Evolutionary conservation across 1,140 invertebrate genomes (phyloP).

Genomic region (Planococcus citri): DNA sequence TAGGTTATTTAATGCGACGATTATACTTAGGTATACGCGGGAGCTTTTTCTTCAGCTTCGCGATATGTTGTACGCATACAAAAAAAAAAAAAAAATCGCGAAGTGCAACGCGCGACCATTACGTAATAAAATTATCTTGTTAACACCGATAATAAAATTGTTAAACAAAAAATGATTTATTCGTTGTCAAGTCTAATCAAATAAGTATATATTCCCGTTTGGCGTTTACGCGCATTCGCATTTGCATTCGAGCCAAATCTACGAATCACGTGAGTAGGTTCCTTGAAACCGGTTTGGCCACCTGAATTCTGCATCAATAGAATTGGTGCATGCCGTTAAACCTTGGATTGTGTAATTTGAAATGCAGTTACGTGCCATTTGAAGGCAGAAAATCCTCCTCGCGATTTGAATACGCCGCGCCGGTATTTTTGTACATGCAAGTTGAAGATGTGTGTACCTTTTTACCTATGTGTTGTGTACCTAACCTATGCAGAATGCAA

Average conservation of each 20-base stretch:
- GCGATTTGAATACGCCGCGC: background rate
- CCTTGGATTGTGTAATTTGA: constrained; percentile 10
- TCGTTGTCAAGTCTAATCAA: constrained; percentile 15
- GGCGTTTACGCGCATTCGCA: constrained; percentile 9
- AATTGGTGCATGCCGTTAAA: constrained; percentile 18
- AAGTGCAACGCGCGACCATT: background rate
- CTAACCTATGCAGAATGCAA: too few relatives aligned
- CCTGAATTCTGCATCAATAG: constrained; percentile 16
- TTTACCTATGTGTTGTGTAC: too few relatives aligned
- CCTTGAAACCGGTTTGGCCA: constrained; percentile 14
- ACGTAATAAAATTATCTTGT: constrained; percentile 2
- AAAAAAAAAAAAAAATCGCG: background rate
- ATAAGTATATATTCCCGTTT: constrained; percentile 15
- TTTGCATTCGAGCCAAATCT: constrained; percentile 16
- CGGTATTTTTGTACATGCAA: too few relatives aligned
- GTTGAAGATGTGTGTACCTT: too few relatives aligned
- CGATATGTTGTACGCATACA: background rate
- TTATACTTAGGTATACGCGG: too few relatives aligned
- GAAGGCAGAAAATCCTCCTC: background rate
- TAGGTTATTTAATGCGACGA: background rate
- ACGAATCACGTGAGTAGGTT: constrained; percentile 20
- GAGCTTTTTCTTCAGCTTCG: background rate
- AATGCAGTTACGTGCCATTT: constrained; percentile 6
- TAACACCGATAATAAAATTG: constrained; percentile 4
- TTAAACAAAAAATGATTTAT: constrained; percentile 14